Conservation (phyloP, 2,888 invertebrate genomes). For the Drosophila eohydei region DNA sequence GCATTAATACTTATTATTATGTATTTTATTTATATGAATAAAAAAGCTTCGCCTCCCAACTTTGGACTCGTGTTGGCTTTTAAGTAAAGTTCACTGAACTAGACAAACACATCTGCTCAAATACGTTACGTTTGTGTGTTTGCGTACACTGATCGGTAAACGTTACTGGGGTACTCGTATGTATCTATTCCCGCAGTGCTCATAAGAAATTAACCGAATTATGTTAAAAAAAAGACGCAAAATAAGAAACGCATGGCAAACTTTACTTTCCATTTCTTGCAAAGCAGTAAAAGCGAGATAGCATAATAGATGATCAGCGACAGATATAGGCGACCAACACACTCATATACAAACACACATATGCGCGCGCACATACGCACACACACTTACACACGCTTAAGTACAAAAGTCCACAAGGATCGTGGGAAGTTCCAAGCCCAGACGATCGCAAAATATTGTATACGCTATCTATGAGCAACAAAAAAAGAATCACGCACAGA, state of each 20-base stretch:
- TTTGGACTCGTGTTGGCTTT: constrained; percentile 25
- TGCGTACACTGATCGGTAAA: constrained; percentile 47
- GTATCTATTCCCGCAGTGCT: constrained; percentile 34
- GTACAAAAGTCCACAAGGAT: constrained; percentile 81
- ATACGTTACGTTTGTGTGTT: constrained; percentile 27
- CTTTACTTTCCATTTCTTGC: constrained; percentile 58
- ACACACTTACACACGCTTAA: constrained; percentile 36
- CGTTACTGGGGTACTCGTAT: constrained; percentile 34
- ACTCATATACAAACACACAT: constrained; percentile 30
- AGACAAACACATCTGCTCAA: constrained; percentile 65
- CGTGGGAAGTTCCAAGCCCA: constrained; percentile 79
- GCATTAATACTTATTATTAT: background rate
- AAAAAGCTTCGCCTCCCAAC: constrained; percentile 9
- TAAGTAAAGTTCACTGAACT: constrained; percentile 58
- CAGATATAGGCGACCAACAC: constrained; percentile 18
- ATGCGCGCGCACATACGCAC: constrained; percentile 18
- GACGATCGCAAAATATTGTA: constrained; percentile 53
- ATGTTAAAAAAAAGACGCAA: constrained; percentile 67
- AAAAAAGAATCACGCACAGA: constrained; percentile 37
- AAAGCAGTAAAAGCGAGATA: constrained; percentile 34
- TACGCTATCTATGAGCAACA: constrained; percentile 37
- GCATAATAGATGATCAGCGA: constrained; percentile 22
- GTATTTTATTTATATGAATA: background rate
- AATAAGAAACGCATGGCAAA: constrained; percentile 61
- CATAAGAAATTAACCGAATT: constrained; percentile 68